phyloP scores from a whole-genome alignment of 2,888 invertebrate genomes.

The Tenthredo livida region DNA sequence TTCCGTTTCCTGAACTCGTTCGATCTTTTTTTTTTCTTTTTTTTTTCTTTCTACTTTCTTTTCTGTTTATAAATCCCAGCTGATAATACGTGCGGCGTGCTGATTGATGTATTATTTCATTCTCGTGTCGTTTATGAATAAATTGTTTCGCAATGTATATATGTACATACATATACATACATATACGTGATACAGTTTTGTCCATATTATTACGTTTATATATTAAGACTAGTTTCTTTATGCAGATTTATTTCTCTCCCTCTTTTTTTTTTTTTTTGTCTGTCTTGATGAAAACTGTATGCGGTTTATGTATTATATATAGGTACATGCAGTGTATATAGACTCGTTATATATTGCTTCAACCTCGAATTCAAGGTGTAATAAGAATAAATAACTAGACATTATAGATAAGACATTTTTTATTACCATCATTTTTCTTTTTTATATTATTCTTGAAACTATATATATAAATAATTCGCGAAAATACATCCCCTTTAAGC shows the following conservation, averaged over 20 bases:
- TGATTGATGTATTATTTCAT: neutral
- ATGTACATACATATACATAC: too few relatives aligned
- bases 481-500: constrained; percentile 48
- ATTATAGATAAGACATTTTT: neutral
- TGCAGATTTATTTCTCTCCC: neutral
- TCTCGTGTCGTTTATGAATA: neutral
- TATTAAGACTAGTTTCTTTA: neutral
- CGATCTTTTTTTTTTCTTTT: neutral
- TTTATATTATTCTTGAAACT: neutral
- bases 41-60: neutral
- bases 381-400: neutral
- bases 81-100: neutral
- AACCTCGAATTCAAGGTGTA: neutral
- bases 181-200: too few relatives aligned
- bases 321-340: neutral
- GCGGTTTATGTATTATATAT: neutral
- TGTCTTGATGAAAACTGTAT: neutral
- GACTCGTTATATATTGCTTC: neutral
- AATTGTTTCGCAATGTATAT: neutral
- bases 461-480: constrained; percentile 18
- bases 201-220: neutral
- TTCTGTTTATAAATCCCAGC: neutral
- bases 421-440: neutral
- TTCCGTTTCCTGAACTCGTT: neutral
- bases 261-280: neutral